Evolutionary conservation across 2,888 invertebrate species (phyloP).

Genomic region (Eilema caniola): DNA sequence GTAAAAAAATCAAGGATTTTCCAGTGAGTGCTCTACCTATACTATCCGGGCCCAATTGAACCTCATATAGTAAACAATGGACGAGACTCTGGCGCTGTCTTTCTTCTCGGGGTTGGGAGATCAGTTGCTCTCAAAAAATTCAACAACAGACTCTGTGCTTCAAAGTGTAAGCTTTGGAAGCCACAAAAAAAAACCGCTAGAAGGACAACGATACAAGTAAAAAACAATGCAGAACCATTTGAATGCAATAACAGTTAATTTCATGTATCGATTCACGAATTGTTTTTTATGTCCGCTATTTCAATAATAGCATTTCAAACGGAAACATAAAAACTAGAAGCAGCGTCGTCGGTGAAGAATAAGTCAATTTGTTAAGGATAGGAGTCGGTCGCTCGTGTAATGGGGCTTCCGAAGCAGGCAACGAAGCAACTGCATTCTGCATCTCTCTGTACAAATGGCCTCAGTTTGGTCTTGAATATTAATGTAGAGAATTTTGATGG

Average conservation of each 20-base stretch:
- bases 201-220: no score
- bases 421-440: constrained; percentile 39
- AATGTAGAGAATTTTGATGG: not conserved
- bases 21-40: no score
- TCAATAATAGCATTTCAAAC: constrained; percentile 15
- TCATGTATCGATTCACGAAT: not conserved
- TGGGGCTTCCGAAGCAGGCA: constrained; percentile 51
- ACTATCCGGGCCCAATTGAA: no score
- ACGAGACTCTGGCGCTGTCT: no score
- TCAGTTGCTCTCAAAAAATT: no score
- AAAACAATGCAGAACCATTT: not conserved
- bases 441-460: constrained; percentile 1
- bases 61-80: no score
- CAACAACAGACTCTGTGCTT: no score
- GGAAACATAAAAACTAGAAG: constrained; percentile 36
- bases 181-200: no score
- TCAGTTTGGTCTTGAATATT: constrained; percentile 1
- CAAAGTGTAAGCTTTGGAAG: no score
- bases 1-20: no score
- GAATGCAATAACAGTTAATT: not conserved
- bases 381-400: constrained; percentile 51
- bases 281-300: not conserved
- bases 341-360: constrained; percentile 35
- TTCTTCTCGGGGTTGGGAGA: no score
- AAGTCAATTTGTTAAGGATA: constrained; percentile 51